These are phyloP conservation scores for Altica lythri DNA, from an alignment of 2,888 invertebrate genomes.

Conservation along the genomic window DNA sequence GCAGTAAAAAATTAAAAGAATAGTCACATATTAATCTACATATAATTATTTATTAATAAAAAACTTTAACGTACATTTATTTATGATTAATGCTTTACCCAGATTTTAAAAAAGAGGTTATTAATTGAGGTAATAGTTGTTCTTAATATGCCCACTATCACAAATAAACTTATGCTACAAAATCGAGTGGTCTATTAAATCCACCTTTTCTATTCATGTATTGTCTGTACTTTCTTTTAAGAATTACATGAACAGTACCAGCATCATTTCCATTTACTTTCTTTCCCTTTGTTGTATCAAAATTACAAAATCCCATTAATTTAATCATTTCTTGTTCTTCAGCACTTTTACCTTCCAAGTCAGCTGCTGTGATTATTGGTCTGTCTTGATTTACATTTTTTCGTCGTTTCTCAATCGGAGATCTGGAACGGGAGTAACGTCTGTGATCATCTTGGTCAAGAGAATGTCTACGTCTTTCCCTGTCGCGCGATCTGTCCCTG, in stretches of 20 bases:
- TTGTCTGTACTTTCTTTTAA: conserved; percentile 95
- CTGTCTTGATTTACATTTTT: conserved; percentile 60
- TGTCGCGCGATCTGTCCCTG: conserved; percentile 54
- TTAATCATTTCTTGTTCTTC: conserved; percentile 95
- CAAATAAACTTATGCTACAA: conserved; percentile 71
- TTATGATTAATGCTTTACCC: conserved; percentile 6
- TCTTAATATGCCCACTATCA: neutral
- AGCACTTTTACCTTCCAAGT: conserved; percentile 86
- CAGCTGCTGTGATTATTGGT: conserved; percentile 76
- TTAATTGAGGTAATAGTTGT: conserved; percentile 5
- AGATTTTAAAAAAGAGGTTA: conserved; percentile 6
- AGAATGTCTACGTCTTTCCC: conserved; percentile 57
- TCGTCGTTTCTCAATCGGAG: conserved; percentile 49
- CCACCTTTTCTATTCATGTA: conserved; percentile 99
- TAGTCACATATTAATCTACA: neutral
- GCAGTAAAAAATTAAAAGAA: neutral
- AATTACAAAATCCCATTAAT: conserved; percentile 95
- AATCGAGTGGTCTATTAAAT: conserved; percentile 96
- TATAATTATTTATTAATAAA: conserved; percentile 1
- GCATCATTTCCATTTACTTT: conserved; percentile 93
- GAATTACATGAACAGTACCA: conserved; percentile 93
- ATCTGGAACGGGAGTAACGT: conserved; percentile 53
- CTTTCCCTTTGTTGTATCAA: conserved; percentile 95
- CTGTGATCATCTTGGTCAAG: conserved; percentile 56
- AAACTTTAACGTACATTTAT: conserved; percentile 3